Base-by-base conservation (phyloP, 2,113 vertebrate genomes). In the Takifugu flavidus region DNA sequence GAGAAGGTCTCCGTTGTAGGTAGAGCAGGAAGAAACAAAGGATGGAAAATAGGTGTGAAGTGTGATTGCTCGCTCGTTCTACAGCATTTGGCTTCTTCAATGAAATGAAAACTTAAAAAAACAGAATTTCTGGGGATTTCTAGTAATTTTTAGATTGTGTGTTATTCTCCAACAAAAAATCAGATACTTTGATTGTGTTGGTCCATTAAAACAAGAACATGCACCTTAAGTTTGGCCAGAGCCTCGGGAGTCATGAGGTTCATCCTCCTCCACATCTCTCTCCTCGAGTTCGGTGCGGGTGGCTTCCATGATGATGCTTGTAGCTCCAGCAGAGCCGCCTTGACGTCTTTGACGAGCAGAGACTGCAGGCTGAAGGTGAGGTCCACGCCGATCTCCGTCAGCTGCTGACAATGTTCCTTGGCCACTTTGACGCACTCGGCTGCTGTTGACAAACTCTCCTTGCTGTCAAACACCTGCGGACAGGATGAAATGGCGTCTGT, bases 251-350 rank as follows among this genome's bases (percentile, higher is more conserved):
- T 99, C 97, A 99, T 98, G 49, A 99, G 85, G 82, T 99, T 99
- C 97, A 99, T 98, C 75, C 78, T 92, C 15, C 97, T 89, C 96
- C 97, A 99, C 96, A 98, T 96, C 89, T 99, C 97, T 96, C 89
- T 99, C 97, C 85, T 99, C 97, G 97, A 99, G 90, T 99, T 99
- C 97, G 93, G 72, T 99, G 97, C 65, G 99, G 27, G 96, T 98
- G 84, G 97, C 97, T 66, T 99, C 97, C 0, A 98, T 96, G 80
- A 99, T 96, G 77, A 99, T 93, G 70, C 61, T 99, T 99, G 88
- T 96, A 95, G 88, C 94, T 95, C 68, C 68, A 92, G 94, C 44
- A 99, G 85, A 13, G 92, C 95, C 0, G 92, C 94, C 74, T 92
- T 93, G 79, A 99, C 92, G 88, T 99, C 97, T 62, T 95, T 98